These are phyloP conservation scores for Plotosus lineatus DNA, from an alignment of 2,113 vertebrate genomes.

Conservation along the genomic window DNA sequence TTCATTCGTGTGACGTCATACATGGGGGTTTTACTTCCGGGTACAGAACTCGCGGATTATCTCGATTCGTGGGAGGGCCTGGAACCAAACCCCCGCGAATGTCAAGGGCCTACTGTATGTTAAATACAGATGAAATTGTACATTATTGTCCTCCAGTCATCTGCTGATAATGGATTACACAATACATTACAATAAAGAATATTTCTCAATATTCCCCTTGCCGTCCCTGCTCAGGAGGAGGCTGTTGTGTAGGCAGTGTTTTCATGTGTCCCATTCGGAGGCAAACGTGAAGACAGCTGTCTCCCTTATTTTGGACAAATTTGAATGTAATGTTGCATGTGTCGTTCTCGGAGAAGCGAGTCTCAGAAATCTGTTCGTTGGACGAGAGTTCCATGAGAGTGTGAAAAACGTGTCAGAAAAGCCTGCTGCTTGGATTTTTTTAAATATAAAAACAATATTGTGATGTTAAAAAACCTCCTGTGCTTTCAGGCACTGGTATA, in stretches of 20 bases:
- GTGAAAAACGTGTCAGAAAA: constrained; percentile 16
- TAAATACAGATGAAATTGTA: neutral
- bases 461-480: no score
- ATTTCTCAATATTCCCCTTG: neutral
- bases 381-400: neutral
- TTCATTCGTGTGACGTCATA: no score
- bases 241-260: constrained; percentile 11
- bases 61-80: no score
- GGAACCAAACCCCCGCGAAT: no score
- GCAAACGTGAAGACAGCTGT: constrained; percentile 16
- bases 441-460: neutral
- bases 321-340: constrained; percentile 11
- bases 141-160: neutral
- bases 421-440: neutral
- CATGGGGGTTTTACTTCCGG: no score
- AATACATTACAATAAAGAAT: neutral
- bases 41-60: no score
- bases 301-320: constrained; percentile 22
- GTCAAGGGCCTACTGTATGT: no score
- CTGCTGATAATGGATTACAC: neutral
- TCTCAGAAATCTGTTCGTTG: constrained; percentile 4
- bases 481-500: neutral
- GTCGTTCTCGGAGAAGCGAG: neutral
- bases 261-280: constrained; percentile 11
- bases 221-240: neutral